Percentiles rank a stretch among this genome's conserved stretches.
Conservation (phyloP, 2,113 vertebrate species). For the Scophthalmus maximus region DNA sequence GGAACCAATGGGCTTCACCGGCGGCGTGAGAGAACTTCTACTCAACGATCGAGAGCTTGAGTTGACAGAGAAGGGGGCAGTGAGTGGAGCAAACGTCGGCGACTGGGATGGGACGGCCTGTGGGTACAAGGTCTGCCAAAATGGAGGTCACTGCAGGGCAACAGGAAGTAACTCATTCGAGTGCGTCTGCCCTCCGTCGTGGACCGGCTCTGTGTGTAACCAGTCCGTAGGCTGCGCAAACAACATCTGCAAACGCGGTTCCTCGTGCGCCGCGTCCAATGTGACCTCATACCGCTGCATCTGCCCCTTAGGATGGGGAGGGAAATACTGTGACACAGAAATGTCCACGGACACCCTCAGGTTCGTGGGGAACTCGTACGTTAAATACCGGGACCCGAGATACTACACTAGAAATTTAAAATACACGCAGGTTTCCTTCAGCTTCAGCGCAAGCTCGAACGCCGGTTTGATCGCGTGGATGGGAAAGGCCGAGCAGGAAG, state of each 20-base stretch:
- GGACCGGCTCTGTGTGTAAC: constrained; percentile 84
- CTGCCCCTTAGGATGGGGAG: constrained; percentile 85
- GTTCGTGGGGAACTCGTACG: constrained; percentile 85
- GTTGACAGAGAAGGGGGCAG: constrained; percentile 82
- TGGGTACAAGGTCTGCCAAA: constrained; percentile 86
- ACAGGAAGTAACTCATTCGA: constrained; percentile 66
- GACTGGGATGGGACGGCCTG: constrained; percentile 90
- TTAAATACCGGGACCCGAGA: constrained; percentile 85
- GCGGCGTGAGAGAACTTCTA: constrained; percentile 83
- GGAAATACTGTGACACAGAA: constrained; percentile 80
- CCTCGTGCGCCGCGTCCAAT: constrained; percentile 78
- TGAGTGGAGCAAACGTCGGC: constrained; percentile 84
- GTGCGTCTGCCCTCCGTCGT: constrained; percentile 82
- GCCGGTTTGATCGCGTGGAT: constrained; percentile 87
- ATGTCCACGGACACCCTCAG: constrained; percentile 76
- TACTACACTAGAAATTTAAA: constrained; percentile 82
- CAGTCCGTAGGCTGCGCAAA: constrained; percentile 79
- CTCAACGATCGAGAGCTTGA: constrained; percentile 85
- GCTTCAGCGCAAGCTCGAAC: constrained; percentile 78
- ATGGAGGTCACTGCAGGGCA: constrained; percentile 80
- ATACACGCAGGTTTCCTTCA: constrained; percentile 83
- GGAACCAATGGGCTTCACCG: constrained; percentile 83
- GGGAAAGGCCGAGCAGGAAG: constrained; percentile 85
- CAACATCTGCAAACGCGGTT: constrained; percentile 78
- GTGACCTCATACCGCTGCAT: constrained; percentile 81